phyloP scores from a whole-genome alignment of 1,140 invertebrate genomes.

The silkworm (Bombyx mori) region DNA sequence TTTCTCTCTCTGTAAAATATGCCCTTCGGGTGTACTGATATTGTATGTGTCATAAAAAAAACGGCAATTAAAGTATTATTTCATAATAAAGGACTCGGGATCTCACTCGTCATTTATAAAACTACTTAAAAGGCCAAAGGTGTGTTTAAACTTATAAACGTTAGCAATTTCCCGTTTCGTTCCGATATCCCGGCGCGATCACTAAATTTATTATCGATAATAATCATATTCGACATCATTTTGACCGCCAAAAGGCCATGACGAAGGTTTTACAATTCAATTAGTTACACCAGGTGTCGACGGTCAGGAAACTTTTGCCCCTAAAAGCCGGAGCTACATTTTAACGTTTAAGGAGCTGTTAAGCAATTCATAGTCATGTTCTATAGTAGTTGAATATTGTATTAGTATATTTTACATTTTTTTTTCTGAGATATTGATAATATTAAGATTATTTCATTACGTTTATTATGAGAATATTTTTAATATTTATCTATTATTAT shows the following conservation, averaged over 20 bases:
- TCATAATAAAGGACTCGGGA: conserved; percentile 5
- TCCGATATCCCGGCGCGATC: conserved; percentile 36
- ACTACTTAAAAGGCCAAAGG: conserved; percentile 14
- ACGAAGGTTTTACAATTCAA: conserved; percentile 68
- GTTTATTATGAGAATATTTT: no score
- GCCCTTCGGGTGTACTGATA: conserved; percentile 40
- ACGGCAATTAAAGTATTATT: not conserved
- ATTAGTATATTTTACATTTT: no score
- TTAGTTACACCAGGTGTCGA: conserved; percentile 61
- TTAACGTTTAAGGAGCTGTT: conserved; percentile 40
- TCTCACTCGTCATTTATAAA: no score
- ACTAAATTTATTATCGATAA: conserved; percentile 54
- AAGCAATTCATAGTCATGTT: no score
- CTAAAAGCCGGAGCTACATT: conserved; percentile 27
- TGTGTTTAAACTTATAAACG: conserved; percentile 15
- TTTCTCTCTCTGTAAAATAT: conserved; percentile 39
- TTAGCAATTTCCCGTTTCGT: conserved; percentile 31
- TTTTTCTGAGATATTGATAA: no score
- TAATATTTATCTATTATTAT: no score
- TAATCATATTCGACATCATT: conserved; percentile 51
- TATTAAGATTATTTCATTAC: no score
- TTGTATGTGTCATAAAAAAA: conserved; percentile 15
- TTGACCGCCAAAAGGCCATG: conserved; percentile 56
- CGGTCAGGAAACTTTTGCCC: conserved; percentile 38
- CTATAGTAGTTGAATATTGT: no score